These are phyloP conservation scores for Aurelia aurita complex sp. Pacific DNA, from an alignment of 30 jellyfish, hydroid and myxozoan species.

Conservation along the genomic window DNA sequence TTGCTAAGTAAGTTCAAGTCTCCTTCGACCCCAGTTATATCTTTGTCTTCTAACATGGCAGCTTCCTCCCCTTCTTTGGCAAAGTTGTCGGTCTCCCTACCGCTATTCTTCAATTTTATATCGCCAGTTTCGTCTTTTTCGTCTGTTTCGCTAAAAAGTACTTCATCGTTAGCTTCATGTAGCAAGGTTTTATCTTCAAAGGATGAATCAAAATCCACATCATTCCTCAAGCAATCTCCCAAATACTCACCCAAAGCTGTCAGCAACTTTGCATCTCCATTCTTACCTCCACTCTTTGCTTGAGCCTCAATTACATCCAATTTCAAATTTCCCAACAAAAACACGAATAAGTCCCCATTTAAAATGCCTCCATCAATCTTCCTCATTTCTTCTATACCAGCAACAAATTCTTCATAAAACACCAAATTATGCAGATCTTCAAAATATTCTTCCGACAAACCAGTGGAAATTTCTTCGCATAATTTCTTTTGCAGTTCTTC, in stretches of 20 bases:
- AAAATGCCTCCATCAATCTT: constrained; percentile 9
- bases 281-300: background rate
- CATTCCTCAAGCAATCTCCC: background rate
- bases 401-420: constrained; percentile 30
- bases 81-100: too few species aligned
- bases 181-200: constrained; percentile 21
- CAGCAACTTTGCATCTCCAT: constrained; percentile 8
- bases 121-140: background rate
- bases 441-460: constrained; percentile 23
- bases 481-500: constrained; percentile 11
- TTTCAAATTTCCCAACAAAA: background rate
- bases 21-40: too few species aligned
- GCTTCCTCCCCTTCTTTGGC: too few species aligned
- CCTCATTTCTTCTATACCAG: constrained; percentile 11
- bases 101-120: too few species aligned
- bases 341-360: background rate
- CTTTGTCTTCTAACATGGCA: too few species aligned
- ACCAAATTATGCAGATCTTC: constrained; percentile 6
- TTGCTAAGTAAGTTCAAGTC: too few species aligned
- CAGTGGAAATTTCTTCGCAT: constrained; percentile 16
- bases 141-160: background rate
- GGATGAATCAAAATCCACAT: background rate
- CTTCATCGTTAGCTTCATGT: background rate
- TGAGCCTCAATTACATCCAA: background rate
- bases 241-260: constrained; percentile 1